Evolutionary conservation across 1,140 invertebrate species (phyloP).

Genomic region (Drosophila orena): DNA sequence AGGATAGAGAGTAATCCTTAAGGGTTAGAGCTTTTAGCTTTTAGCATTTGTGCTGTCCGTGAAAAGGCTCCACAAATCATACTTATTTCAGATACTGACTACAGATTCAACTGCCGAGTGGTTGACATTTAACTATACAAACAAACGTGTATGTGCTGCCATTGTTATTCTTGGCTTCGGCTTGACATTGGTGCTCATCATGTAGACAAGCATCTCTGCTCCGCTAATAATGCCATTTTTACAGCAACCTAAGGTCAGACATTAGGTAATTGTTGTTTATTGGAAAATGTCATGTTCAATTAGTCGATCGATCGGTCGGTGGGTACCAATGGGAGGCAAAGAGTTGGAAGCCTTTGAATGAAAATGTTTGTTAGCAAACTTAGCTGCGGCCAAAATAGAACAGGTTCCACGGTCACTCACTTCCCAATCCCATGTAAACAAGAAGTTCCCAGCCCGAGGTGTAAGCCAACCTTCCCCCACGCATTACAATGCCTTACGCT

Average conservation of each 20-base stretch:
- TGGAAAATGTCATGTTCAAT: conserved; percentile 81
- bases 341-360: not conserved
- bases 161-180: conserved; percentile 54
- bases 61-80: conserved; percentile 48
- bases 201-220: conserved; percentile 25
- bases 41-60: conserved; percentile 48
- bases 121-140: conserved; percentile 36
- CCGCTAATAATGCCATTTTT: conserved; percentile 53
- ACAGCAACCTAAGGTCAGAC: conserved; percentile 59
- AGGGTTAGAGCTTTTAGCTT: not conserved
- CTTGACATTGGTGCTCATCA: conserved; percentile 69
- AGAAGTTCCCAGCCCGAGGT: conserved; percentile 1
- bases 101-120: conserved; percentile 30
- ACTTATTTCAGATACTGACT: conserved; percentile 31
- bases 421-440: conserved; percentile 30
- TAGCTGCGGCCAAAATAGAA: conserved; percentile 27
- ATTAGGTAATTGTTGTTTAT: conserved; percentile 79
- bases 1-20: no score
- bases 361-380: conserved; percentile 58
- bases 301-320: conserved; percentile 43
- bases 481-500: conserved; percentile 47
- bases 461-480: not conserved
- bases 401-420: conserved; percentile 20
- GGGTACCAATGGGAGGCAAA: conserved; percentile 28
- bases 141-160: conserved; percentile 4